phyloP scores from a whole-genome alignment of 2,113 vertebrate genomes.

The Plecturocebus donacophilus region DNA sequence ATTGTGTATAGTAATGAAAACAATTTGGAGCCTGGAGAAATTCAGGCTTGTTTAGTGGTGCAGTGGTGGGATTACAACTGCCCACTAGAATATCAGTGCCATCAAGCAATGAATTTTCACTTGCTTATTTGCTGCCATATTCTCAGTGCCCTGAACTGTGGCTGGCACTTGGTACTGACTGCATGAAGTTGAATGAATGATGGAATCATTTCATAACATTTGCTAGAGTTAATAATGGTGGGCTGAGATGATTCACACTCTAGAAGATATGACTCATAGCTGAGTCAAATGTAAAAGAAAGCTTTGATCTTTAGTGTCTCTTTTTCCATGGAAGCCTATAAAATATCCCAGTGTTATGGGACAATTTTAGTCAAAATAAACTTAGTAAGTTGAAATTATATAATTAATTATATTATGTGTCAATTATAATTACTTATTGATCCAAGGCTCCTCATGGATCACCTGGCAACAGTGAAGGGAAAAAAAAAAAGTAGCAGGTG shows the following conservation, averaged over 20 bases:
- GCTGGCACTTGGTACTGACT: neutral
- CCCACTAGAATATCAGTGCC: neutral
- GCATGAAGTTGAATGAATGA: neutral
- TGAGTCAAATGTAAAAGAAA: neutral
- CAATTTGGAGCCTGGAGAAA: neutral
- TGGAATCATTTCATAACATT: neutral
- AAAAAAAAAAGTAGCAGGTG: constrained; percentile 59
- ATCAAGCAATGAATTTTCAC: fast-evolving
- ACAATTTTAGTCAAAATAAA: constrained; percentile 23
- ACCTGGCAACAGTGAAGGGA: constrained; percentile 43
- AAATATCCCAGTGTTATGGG: neutral
- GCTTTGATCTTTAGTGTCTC: neutral
- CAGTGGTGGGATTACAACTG: neutral
- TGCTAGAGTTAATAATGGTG: neutral
- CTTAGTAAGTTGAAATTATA: neutral
- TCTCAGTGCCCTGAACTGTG: neutral
- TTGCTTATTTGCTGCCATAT: neutral
- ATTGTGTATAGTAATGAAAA: neutral
- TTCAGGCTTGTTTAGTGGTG: neutral
- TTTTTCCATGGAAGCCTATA: neutral
- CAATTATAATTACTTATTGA: constrained; percentile 23
- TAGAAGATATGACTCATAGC: neutral
- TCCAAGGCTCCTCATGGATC: neutral
- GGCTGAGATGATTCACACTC: neutral
- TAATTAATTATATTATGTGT: constrained; percentile 50